Base-by-base conservation (phyloP, 92 coral and sea anemone species). In the Porites lobata region DNA sequence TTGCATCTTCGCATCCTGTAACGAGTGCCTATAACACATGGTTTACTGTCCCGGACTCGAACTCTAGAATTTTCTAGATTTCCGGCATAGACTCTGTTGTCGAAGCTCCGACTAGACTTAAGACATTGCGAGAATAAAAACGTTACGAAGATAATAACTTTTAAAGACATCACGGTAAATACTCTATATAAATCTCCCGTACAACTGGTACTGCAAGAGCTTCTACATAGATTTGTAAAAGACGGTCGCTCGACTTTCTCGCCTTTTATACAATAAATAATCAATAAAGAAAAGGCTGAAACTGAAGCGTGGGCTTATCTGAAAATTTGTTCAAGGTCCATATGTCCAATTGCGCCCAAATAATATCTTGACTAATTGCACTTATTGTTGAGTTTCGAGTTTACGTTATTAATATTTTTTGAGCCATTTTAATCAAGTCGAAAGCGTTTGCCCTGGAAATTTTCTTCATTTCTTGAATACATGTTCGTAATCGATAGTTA, bases 11-110 rank as follows among this genome's bases (percentile, higher is more conserved):
- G 8, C 22, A 21, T 53, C 54, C 89, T 65, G 70, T 77, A 85
- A 9, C 89, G 84, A 2, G 84, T 66, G 7, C 84, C 89, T 1
- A 85, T 43, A 1, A 85, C 50, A 56, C 89, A 85, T 0, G 84
- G 89, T 13, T 15, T 24, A 5, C 72, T 22, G 47, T 62, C 8
- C 69, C 73, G 67, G 4, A 22, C 53, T 14, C 18, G 80, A 12
- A 7, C 47, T 7, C 7, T 64, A 15, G 58, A 74, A 61, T 74
- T 62, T 50, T 19, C 32, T 57, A 72, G 57, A 3, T 29, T 10
- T 50, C 17, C 5, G 19, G 57, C 66, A 56, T 1, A 4, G 32
- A 9, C n/a, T 26, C 51, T 29, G 17, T 54, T 22, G 24, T 22
- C 75, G 6, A 10, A 53, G 32, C 76, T 52, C 51, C 58, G 29